phyloP scores from a whole-genome alignment of 2,113 vertebrate species.

The Xenotilapia flavipinnis region DNA sequence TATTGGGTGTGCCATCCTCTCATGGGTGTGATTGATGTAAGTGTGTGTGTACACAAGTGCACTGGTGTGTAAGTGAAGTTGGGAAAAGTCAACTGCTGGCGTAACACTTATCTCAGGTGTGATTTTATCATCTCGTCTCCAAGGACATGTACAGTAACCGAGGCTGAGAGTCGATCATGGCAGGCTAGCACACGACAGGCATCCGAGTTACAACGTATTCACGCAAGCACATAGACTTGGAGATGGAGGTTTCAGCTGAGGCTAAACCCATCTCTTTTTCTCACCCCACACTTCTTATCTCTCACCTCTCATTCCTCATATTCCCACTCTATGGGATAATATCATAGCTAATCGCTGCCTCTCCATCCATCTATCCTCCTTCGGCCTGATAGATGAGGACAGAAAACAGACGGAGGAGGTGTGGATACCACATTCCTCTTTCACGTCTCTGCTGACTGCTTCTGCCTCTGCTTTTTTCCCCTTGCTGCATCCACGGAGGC shows the following conservation, averaged over 20 bases:
- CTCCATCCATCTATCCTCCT: constrained; percentile 20
- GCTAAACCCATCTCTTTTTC: constrained; percentile 31
- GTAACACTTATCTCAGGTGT: constrained; percentile 59
- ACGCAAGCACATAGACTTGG: neutral
- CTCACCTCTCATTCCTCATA: neutral
- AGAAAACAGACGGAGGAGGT: constrained; percentile 1
- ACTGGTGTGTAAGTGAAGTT: neutral
- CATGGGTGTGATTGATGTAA: neutral
- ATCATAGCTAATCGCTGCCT: constrained; percentile 35
- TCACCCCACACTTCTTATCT: constrained; percentile 36
- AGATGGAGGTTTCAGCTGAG: constrained; percentile 18
- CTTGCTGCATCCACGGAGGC: neutral
- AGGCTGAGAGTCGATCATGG: neutral
- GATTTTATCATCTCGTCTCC: constrained; percentile 43
- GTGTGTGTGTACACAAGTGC: neutral
- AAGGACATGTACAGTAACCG: constrained; percentile 9
- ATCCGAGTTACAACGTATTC: neutral
- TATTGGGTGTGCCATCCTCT: neutral
- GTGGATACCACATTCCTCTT: neutral
- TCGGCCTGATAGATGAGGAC: neutral
- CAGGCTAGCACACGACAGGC: neutral
- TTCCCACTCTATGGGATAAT: constrained; percentile 11
- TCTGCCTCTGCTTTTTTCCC: neutral
- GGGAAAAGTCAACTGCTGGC: constrained; percentile 25
- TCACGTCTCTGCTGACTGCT: neutral